A percentile compares a stretch with the other conserved stretches of the same genome.
These are phyloP conservation scores for Cylloceria caligata DNA, from an alignment of 2,888 invertebrate genomes.

Conservation along the genomic window DNA sequence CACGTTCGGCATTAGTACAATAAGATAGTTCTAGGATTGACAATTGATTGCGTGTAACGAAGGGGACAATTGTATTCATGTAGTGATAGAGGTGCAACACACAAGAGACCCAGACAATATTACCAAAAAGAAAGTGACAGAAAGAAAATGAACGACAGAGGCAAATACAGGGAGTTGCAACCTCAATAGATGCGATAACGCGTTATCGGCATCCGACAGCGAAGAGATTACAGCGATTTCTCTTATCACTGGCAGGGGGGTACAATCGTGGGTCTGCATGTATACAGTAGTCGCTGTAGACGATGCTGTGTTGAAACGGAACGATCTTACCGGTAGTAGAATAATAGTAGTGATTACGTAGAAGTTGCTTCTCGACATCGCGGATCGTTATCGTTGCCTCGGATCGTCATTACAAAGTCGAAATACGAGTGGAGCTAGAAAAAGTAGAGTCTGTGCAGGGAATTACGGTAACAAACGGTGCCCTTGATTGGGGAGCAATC, in stretches of 20 bases:
- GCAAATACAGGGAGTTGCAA: neutral
- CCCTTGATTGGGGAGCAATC: conserved; percentile 32
- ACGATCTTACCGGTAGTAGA: neutral
- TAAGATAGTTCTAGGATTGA: too few species aligned
- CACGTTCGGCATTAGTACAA: too few species aligned
- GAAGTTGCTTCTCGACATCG: too few species aligned
- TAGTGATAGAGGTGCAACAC: too few species aligned
- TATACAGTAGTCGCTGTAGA: conserved; percentile 6
- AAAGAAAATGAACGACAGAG: neutral
- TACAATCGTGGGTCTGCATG: neutral
- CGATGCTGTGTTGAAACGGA: neutral
- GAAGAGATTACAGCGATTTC: conserved; percentile 17
- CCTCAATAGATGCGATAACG: conserved; percentile 3
- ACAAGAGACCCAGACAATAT: too few species aligned
- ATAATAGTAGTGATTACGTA: neutral
- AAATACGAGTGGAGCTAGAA: neutral
- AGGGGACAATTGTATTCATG: too few species aligned
- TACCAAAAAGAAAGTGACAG: too few species aligned
- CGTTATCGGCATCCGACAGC: conserved; percentile 26
- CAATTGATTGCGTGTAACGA: too few species aligned
- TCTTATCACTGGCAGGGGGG: conserved; percentile 16
- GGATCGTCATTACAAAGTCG: conserved; percentile 6
- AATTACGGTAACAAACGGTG: conserved; percentile 7
- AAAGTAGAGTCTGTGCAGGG: neutral
- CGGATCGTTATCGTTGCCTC: neutral